Evolutionary conservation across 1,140 invertebrate genomes (phyloP).

Genomic region (Penaeus japonicus): DNA sequence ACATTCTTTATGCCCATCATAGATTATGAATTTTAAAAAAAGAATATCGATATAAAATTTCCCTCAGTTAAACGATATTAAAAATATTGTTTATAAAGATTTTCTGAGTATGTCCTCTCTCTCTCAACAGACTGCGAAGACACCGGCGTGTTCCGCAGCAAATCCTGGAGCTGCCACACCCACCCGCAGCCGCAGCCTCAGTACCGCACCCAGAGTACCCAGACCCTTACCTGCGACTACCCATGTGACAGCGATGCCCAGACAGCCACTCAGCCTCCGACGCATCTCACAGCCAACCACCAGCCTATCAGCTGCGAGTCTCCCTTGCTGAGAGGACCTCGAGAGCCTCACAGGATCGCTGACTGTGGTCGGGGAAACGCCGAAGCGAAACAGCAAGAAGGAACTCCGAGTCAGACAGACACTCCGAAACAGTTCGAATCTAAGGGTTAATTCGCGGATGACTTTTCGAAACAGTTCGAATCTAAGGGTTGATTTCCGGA

Average conservation of each 20-base stretch:
- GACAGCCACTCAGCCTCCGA: not conserved
- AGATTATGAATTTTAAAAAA: too few relatives aligned
- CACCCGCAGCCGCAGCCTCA: not conserved
- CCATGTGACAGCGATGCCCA: not conserved
- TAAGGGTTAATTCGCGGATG: too few relatives aligned
- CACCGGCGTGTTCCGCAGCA: not conserved
- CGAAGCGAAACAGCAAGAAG: too few relatives aligned
- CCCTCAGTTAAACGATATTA: not conserved
- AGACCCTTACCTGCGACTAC: not conserved
- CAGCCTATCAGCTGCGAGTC: not conserved
- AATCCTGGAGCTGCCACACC: not conserved
- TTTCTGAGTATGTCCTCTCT: not conserved
- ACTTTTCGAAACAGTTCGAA: too few relatives aligned
- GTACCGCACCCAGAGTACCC: not conserved
- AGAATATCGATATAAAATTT: not conserved
- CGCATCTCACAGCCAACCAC: not conserved
- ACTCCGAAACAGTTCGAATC: too few relatives aligned
- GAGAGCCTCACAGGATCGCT: too few relatives aligned
- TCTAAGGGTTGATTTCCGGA: too few relatives aligned
- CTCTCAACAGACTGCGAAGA: not conserved
- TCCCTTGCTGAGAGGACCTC: too few relatives aligned
- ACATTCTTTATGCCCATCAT: too few relatives aligned
- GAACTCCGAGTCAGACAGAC: too few relatives aligned
- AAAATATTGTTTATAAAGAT: not conserved
- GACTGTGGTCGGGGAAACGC: too few relatives aligned